These are phyloP conservation scores for Danionella dracula DNA, from an alignment of 2,797 vertebrate genomes.

Conservation along the genomic window DNA sequence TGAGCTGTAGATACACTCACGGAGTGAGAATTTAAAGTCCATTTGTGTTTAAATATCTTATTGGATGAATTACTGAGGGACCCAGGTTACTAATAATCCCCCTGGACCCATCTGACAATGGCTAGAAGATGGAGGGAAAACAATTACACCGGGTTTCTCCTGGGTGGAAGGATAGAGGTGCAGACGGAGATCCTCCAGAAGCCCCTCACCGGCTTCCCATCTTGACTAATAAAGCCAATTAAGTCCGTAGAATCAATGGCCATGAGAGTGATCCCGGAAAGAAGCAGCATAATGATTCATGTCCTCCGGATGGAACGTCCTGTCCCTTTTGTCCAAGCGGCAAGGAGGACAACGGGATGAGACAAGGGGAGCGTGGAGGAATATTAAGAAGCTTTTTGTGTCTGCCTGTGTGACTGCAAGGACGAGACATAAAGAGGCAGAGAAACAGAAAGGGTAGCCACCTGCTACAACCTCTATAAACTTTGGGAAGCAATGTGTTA, in stretches of 20 bases:
- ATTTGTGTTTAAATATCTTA: conserved; percentile 79
- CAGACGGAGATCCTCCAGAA: conserved; percentile 48
- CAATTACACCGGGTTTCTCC: conserved; percentile 73
- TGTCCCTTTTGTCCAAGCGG: conserved; percentile 28
- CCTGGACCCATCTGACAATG: conserved; percentile 74
- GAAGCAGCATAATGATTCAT: conserved; percentile 72
- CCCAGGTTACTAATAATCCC: conserved; percentile 77
- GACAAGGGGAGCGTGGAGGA: conserved; percentile 57
- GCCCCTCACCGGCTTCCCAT: conserved; percentile 63
- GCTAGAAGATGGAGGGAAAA: conserved; percentile 77
- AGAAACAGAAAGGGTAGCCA: conserved; percentile 37
- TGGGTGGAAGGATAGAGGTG: conserved; percentile 37
- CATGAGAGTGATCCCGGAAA: conserved; percentile 57
- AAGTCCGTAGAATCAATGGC: conserved; percentile 69
- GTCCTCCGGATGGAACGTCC: conserved; percentile 43
- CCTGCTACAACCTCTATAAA: conserved; percentile 13
- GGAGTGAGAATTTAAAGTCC: conserved; percentile 75
- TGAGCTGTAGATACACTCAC: conserved; percentile 73
- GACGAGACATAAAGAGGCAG: conserved; percentile 21
- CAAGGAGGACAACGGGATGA: conserved; percentile 41
- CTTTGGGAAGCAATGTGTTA: too few species aligned
- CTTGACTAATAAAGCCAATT: conserved; percentile 79
- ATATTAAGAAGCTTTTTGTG: conserved; percentile 66
- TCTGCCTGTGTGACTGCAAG: conserved; percentile 38
- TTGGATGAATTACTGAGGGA: conserved; percentile 78